phyloP scores from a whole-genome alignment of 1,140 invertebrate genomes.

The Drosophila punjabiensis region DNA sequence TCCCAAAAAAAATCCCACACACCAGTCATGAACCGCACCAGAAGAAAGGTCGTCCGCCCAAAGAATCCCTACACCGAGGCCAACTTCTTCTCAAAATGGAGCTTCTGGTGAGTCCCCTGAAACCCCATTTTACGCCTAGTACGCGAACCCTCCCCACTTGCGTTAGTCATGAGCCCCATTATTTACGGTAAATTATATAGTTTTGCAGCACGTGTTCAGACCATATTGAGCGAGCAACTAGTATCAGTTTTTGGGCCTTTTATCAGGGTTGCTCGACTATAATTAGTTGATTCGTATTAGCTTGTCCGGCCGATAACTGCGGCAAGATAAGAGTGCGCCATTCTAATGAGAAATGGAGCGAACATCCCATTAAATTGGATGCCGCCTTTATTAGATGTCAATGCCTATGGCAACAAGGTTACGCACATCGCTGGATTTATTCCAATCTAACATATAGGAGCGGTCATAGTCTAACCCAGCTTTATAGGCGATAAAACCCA shows the following conservation, averaged over 20 bases:
- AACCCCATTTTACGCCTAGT: neutral
- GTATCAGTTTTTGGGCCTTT: constrained; percentile 4
- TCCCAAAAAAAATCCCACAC: neutral
- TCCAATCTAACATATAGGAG: constrained; percentile 16
- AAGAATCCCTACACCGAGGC: constrained; percentile 77
- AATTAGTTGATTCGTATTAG: constrained; percentile 38
- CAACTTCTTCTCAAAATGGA: constrained; percentile 78
- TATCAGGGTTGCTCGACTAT: constrained; percentile 25
- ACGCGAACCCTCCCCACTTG: neutral
- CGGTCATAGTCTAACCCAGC: constrained; percentile 19
- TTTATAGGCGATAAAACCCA: constrained; percentile 6
- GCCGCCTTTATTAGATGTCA: constrained; percentile 56
- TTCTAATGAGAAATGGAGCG: constrained; percentile 36
- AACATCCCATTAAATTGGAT: constrained; percentile 45
- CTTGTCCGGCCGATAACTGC: constrained; percentile 24
- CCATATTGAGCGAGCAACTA: constrained; percentile 40
- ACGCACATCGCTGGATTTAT: constrained; percentile 27
- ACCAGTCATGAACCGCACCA: constrained; percentile 77
- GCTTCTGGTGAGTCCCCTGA: constrained; percentile 72
- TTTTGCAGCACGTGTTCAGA: constrained; percentile 59
- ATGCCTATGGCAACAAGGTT: constrained; percentile 43
- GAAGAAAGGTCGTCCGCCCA: constrained; percentile 74
- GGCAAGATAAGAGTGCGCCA: constrained; percentile 1
- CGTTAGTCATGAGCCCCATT: constrained; percentile 36
- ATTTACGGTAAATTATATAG: constrained; percentile 59